These are phyloP conservation scores for Lutjanus erythropterus DNA, from an alignment of 2,113 vertebrate genomes.

Conservation along the genomic window DNA sequence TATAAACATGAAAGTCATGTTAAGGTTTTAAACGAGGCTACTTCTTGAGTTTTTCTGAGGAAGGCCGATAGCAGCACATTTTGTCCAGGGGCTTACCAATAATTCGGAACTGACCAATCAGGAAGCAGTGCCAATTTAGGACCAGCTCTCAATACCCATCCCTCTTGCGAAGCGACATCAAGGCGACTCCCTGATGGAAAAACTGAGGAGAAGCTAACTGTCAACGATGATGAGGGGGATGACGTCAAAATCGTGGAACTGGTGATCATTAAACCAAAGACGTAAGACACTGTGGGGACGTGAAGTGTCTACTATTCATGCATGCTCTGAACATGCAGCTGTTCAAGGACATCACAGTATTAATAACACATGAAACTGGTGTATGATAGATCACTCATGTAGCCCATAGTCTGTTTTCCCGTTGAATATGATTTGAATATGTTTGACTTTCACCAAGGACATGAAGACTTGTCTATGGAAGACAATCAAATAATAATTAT, in stretches of 20 bases:
- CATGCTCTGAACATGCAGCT: background rate
- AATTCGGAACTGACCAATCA: too few relatives aligned
- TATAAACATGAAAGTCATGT: too few relatives aligned
- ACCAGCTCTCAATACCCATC: too few relatives aligned
- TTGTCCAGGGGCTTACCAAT: too few relatives aligned
- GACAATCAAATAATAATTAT: constrained; percentile 3
- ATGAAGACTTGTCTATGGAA: background rate
- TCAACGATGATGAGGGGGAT: constrained; percentile 10
- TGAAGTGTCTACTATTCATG: too few relatives aligned
- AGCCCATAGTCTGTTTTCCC: background rate
- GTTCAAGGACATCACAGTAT: constrained; percentile 51
- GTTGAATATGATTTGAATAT: constrained; percentile 44
- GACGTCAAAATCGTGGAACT: constrained; percentile 6
- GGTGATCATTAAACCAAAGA: constrained; percentile 23
- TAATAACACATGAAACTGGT: constrained; percentile 25
- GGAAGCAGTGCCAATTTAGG: too few relatives aligned
- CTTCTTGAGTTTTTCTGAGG: too few relatives aligned
- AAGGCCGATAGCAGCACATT: too few relatives aligned
- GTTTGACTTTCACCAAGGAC: constrained; percentile 44
- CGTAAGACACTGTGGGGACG: too few relatives aligned
- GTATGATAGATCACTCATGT: background rate
- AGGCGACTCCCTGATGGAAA: constrained; percentile 23
- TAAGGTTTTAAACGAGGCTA: too few relatives aligned
- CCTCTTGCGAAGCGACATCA: too few relatives aligned
- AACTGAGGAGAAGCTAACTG: constrained; percentile 9